Conservation (phyloP, 2,113 vertebrate genomes). For the Gasterosteus aculeatus region DNA sequence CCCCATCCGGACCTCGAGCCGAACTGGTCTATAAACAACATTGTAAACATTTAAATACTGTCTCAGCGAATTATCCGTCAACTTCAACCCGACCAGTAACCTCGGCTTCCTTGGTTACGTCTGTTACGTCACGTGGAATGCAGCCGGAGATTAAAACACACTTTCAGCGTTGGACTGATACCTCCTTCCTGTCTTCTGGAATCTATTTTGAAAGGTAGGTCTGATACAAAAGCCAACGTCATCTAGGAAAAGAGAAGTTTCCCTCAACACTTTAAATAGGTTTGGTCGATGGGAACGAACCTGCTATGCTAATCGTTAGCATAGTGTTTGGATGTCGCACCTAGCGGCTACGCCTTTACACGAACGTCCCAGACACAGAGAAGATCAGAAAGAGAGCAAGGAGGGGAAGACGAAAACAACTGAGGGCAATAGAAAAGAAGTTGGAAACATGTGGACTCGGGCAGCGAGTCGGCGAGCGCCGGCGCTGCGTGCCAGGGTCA, state of each 20-base stretch:
- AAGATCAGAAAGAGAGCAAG: background rate
- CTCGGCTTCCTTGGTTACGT: no score
- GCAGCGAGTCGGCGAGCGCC: background rate
- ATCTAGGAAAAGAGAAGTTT: background rate
- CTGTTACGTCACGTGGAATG: background rate
- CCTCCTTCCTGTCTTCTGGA: background rate
- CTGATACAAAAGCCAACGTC: background rate
- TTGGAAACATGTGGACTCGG: background rate
- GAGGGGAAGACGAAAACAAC: background rate
- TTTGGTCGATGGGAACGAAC: background rate
- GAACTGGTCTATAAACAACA: no score
- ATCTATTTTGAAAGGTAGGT: background rate
- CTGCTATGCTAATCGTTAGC: no score
- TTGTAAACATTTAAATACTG: no score
- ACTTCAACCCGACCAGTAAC: no score
- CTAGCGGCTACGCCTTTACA: background rate
- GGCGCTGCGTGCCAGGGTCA: slow-evolving; percentile 32
- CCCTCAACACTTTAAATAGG: background rate
- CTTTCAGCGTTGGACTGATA: no score
- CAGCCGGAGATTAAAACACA: background rate
- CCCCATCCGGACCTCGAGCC: no score
- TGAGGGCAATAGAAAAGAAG: background rate
- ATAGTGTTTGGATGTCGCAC: background rate
- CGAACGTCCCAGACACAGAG: background rate
- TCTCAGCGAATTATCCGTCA: no score